phyloP scores from a whole-genome alignment of 2,888 invertebrate species.

The Chrysotoxum bicinctum region DNA sequence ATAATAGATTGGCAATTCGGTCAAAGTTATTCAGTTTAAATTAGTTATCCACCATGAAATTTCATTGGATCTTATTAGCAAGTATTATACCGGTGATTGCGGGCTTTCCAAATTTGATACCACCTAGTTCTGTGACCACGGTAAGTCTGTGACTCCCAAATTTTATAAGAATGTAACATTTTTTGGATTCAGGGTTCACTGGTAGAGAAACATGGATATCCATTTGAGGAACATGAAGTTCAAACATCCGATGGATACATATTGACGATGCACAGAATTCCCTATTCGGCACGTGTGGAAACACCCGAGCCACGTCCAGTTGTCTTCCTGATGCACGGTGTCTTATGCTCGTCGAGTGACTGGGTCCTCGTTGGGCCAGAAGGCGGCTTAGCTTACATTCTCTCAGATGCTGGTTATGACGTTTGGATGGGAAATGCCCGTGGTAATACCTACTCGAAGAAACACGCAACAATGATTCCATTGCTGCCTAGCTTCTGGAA shows the following conservation, averaged over 20 bases:
- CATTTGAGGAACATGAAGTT: slow-evolving; percentile 84
- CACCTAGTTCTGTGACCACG: slow-evolving; percentile 17
- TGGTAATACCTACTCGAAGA: slow-evolving; percentile 85
- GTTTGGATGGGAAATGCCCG: slow-evolving; percentile 92
- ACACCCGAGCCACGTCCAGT: slow-evolving; percentile 73
- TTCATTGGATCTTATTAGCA: slow-evolving; percentile 10
- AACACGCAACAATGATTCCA: slow-evolving; percentile 81
- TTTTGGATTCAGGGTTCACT: slow-evolving; percentile 74
- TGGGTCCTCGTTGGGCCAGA: slow-evolving; percentile 77
- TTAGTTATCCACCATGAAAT: background rate
- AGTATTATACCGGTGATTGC: slow-evolving; percentile 1
- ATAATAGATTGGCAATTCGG: background rate
- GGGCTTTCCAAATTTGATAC: background rate
- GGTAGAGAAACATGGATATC: slow-evolving; percentile 75
- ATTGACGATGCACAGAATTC: slow-evolving; percentile 78
- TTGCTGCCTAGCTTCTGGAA: slow-evolving; percentile 77
- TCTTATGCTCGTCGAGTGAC: slow-evolving; percentile 78
- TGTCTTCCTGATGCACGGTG: slow-evolving; percentile 77
- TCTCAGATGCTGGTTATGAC: slow-evolving; percentile 87
- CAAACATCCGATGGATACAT: slow-evolving; percentile 80
- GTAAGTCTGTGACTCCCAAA: background rate
- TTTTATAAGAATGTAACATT: no score
- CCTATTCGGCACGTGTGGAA: slow-evolving; percentile 75
- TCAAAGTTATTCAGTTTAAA: background rate
- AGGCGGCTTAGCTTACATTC: slow-evolving; percentile 76